Evolutionary conservation across 2,888 invertebrate genomes (phyloP).

Genomic region (Synergus gifuensis): DNA sequence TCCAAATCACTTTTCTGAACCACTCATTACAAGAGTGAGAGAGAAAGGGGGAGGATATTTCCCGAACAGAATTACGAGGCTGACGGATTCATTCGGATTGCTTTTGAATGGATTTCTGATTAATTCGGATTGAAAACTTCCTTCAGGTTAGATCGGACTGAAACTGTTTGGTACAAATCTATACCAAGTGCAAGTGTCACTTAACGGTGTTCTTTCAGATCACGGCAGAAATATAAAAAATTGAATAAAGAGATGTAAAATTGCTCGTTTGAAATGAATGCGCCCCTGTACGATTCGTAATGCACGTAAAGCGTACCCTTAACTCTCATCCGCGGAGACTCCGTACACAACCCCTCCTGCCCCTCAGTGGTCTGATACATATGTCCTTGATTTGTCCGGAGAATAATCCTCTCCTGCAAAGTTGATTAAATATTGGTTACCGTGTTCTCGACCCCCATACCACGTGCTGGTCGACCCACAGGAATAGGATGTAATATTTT

Average conservation of each 20-base stretch:
- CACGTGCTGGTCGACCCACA: constrained; percentile 55
- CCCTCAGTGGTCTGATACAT: constrained; percentile 68
- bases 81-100: too few species aligned
- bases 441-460: constrained; percentile 32
- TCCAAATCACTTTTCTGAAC: too few species aligned
- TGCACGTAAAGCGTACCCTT: constrained; percentile 26
- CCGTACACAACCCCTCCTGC: constrained; percentile 37
- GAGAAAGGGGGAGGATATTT: too few species aligned
- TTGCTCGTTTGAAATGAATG: not conserved
- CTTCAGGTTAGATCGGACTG: too few species aligned
- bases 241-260: not conserved
- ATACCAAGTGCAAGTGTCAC: too few species aligned
- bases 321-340: constrained; percentile 22
- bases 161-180: not conserved
- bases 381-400: constrained; percentile 76
- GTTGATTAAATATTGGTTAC: constrained; percentile 76
- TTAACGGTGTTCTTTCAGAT: too few species aligned
- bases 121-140: too few species aligned
- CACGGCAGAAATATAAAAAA: not conserved
- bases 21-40: too few species aligned
- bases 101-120: too few species aligned
- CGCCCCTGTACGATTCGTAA: constrained; percentile 24
- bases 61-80: too few species aligned
- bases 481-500: constrained; percentile 66
- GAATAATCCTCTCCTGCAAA: constrained; percentile 74